Base-by-base conservation (phyloP, 2,888 invertebrate genomes). In the Hemithea aestivaria region DNA sequence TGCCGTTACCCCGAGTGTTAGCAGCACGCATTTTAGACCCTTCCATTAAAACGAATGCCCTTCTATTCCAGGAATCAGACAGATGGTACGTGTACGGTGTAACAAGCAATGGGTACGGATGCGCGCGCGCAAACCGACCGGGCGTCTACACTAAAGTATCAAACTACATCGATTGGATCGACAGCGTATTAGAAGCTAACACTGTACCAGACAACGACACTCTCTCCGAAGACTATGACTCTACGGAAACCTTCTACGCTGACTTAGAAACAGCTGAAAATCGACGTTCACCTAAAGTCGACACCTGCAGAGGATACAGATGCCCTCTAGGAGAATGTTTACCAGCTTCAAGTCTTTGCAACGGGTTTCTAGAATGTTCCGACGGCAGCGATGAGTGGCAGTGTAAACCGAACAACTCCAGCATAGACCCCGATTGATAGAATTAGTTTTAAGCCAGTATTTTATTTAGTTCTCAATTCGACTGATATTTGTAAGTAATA, bases 101-200 rank as follows among this genome's bases (percentile, higher is more conserved):
- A 7, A 94, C 94, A 0, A 93, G 93, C 52, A 94, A 94, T 63
- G 94, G 94, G 0, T 93, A 93, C 65, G 94, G 94, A 0, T 94
- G 94, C 70, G 94, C 94, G 0, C 83, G 94, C 48, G 93, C 93
- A 0, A 92, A 92, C 63, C 83, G 94, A 5, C 94, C 94, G 8
- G 94, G 94, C 22, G 93, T 94, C 27, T 94, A 94, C 77, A 94
- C 94, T 0, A 94, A 94, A 73, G 93, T 94, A 6, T 88, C 91
- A 20, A 91, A 92, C 71, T 94, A 94, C 69, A 78, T 93, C 24
- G 85, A 89, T 12, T 94, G 94, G 93, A 92, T 94, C 40, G 88
- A 91, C 55, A 73, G 80, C 27, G 87, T 90, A 8, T 89, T 91
- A 52, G 65, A 65, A 2, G 49, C 73, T 0, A 58, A 80, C 63